phyloP scores from a whole-genome alignment of 2,113 vertebrate genomes.

The Glaucidium brasilianum region DNA sequence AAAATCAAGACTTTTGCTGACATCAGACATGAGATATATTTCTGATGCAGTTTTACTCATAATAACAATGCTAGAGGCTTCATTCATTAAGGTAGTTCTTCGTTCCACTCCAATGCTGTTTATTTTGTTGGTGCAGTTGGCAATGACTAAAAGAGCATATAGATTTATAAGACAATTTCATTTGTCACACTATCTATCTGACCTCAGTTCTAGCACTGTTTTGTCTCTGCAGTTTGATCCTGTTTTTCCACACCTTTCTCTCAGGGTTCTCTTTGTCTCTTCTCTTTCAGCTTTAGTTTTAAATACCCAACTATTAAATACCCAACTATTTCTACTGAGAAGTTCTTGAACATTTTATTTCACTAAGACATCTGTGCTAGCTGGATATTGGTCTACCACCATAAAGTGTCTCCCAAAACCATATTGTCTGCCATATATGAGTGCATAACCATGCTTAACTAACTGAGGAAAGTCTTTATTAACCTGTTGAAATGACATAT shows the following conservation, averaged over 20 bases:
- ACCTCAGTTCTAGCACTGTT: background rate
- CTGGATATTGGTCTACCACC: background rate
- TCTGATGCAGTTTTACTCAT: background rate
- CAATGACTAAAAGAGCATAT: background rate
- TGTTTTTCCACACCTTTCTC: background rate
- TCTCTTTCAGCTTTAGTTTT: background rate
- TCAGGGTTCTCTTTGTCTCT: background rate
- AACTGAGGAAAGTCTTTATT: background rate
- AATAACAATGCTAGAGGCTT: background rate
- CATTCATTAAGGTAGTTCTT: background rate
- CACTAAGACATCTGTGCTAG: background rate
- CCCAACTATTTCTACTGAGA: background rate
- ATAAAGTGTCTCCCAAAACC: background rate
- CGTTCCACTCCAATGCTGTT: accelerated
- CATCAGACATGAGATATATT: background rate
- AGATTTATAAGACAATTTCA: background rate
- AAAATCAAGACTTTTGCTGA: background rate
- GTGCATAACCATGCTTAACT: background rate
- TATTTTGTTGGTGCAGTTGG: background rate
- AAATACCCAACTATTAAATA: background rate
- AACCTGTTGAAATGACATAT: background rate
- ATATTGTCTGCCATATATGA: background rate
- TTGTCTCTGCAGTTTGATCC: background rate
- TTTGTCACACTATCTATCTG: background rate
- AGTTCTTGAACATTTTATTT: background rate